Evolutionary conservation across 2,113 vertebrate species (phyloP).

Genomic region (Chaenogobius annularis): DNA sequence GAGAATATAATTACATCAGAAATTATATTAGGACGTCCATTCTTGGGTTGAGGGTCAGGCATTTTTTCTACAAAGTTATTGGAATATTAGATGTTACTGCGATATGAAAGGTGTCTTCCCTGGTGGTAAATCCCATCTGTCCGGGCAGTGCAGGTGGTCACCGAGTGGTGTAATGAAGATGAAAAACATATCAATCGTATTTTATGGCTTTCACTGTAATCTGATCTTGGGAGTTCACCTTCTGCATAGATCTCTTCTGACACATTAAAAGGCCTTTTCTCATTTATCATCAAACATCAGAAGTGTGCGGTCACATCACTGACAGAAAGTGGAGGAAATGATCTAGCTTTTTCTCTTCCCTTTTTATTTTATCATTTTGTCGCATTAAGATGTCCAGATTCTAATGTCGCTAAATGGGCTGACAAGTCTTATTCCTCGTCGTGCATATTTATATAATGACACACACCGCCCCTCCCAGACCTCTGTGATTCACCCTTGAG

Average conservation of each 20-base stretch:
- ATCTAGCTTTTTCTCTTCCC: not conserved
- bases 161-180: constrained; percentile 9
- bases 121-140: not conserved
- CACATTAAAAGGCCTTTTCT: not conserved
- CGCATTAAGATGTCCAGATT: not conserved
- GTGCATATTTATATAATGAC: constrained; percentile 1
- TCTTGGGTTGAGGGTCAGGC: constrained; percentile 29
- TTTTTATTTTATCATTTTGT: constrained; percentile 3
- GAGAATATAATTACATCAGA: not conserved
- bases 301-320: not conserved
- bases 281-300: not conserved
- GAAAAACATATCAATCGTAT: constrained; percentile 10
- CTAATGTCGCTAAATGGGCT: not conserved
- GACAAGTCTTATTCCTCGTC: not conserved
- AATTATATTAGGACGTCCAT: constrained; percentile 1
- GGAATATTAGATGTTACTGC: constrained; percentile 24
- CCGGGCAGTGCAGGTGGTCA: not conserved
- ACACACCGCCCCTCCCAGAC: not conserved
- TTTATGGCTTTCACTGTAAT: constrained; percentile 9
- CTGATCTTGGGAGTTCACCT: not conserved
- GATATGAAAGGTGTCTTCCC: constrained; percentile 26
- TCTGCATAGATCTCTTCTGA: not conserved
- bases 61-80: constrained; percentile 11
- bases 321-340: not conserved
- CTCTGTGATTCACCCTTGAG: constrained; percentile 24